Base-by-base conservation (phyloP, 2,888 invertebrate species). In the Volucella bombylans region DNA sequence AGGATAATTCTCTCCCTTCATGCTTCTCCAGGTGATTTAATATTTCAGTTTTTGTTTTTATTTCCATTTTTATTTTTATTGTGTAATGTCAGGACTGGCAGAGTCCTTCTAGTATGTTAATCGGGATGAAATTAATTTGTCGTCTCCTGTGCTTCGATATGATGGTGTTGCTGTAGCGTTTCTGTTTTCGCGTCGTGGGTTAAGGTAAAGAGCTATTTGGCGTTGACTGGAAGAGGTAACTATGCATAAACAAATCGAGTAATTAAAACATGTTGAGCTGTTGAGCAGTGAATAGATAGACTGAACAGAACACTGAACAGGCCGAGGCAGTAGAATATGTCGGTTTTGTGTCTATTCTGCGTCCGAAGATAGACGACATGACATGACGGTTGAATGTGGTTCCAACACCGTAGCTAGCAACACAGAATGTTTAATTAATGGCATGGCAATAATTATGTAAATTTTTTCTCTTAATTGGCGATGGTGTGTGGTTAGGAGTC, bases 241-340 rank as follows among this genome's bases (percentile, higher is more conserved):
- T 83, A 65, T 79, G 74, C 74, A 71, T 80, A 80, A 79, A 55
- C 54, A 74, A 83, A 74, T 67, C 74, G 59, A 65, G 79, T 80
- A 74, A 83, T 80, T 83, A 71, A 80, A 83, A 71, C 73, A 71
- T 47, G 73, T 83, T 65, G 31, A 69, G 73, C 31, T 31, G 31
- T 31, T 31, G 31, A 31, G 6, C 6, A 31, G 31, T 31, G 31
- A 31, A 6, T 6, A 31, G 31, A 31, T 31, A 31, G 31, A 31
- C 31, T 31, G 31, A 31, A 31, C 23, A 2, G 23, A 23, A 23
- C 23, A 23, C 31, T 31, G 31, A 31, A 2, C 4, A 31, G 31
- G 2, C 31, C 31, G 31, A 6, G 6, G 54, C 59, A 59, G 59
- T 65, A 59, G 11, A 76, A 65, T 52, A 57, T 47, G 50, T 65